Base-by-base conservation (phyloP, 92 coral and sea anemone genomes). In the Palythoa grandis region DNA sequence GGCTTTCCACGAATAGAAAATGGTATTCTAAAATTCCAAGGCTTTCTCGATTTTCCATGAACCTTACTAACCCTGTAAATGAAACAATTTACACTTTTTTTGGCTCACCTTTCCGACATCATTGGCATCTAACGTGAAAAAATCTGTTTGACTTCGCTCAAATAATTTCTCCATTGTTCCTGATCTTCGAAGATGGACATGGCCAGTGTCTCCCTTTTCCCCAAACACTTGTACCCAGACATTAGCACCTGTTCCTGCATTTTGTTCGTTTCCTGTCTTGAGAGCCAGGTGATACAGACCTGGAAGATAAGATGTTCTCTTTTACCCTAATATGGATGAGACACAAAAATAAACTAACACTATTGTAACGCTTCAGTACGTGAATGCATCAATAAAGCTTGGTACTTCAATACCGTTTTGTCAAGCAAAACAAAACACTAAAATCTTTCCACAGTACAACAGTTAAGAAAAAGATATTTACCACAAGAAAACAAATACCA, bases 131-230 rank as follows among this genome's bases (percentile, higher is more conserved):
- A 97, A 85, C 37, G 98, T 97, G 66, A 97, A 97, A 90, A 95
- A 97, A 85, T 97, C 99, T 58, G 99, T 95, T 61, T 97, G 98
- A 52, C 95, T 96, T 67, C 97, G 92, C 70, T 93, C 99, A 89
- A 97, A 97, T 54, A 95, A 83, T 47, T 86, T 86, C 77, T 94
- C 96, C 95, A 92, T 85, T 78, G 88, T 92, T 5, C 98, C 99
- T 11, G 98, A 93, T 87, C 95, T 92, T 68, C 94, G 85, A 20
- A 97, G 91, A 68, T 95, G 94, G 11, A 97, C 95, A 29, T 86
- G 87, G 1, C 99, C 99, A 0, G 99, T 97, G 69, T 93, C 97
- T 1, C 97, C 99, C 82, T 92, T 91, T 52, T 97, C 99, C 0
- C 99, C 99, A 88, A 88, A 89, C 37, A 97, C 95, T 75, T 95